Evolutionary conservation across 2,888 invertebrate species (phyloP).

Genomic region (Thecocarcelia acutangulata): DNA sequence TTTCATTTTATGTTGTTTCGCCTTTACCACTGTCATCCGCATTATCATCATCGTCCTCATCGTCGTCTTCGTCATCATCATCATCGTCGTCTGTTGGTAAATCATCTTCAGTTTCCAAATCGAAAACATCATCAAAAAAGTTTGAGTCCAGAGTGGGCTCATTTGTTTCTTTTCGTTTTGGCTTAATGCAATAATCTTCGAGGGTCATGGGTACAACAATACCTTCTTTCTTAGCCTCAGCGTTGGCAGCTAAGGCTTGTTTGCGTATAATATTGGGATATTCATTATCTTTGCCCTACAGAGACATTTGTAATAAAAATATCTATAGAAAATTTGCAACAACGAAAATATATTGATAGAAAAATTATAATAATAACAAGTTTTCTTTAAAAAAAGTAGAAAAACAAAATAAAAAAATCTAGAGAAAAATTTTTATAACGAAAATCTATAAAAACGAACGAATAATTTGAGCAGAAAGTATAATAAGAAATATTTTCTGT

Average conservation of each 20-base stretch:
- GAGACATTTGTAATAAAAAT: no score
- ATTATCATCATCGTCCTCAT: conserved; percentile 73
- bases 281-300: conserved; percentile 95
- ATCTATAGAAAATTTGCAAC: conserved; percentile 1
- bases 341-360: neutral
- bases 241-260: conserved; percentile 96
- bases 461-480: no score
- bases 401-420: no score
- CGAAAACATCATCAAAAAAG: conserved; percentile 97
- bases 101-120: conserved; percentile 88
- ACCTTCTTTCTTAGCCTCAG: conserved; percentile 97
- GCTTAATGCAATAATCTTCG: conserved; percentile 99
- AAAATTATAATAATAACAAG: neutral
- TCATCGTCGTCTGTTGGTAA: conserved; percentile 85
- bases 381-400: no score
- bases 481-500: no score
- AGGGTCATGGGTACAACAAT: conserved; percentile 97
- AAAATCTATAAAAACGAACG: no score
- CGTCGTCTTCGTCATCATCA: conserved; percentile 83
- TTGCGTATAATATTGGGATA: conserved; percentile 99
- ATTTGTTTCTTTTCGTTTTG: conserved; percentile 92
- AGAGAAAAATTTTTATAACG: no score
- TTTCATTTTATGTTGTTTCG: conserved; percentile 83
- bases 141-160: conserved; percentile 93
- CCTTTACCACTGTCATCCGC: conserved; percentile 94